Evolutionary conservation across 2,888 invertebrate genomes (phyloP), one percentile per base, ranked within the genome.

Genomic region (Pseudeuparius sepicola): DNA sequence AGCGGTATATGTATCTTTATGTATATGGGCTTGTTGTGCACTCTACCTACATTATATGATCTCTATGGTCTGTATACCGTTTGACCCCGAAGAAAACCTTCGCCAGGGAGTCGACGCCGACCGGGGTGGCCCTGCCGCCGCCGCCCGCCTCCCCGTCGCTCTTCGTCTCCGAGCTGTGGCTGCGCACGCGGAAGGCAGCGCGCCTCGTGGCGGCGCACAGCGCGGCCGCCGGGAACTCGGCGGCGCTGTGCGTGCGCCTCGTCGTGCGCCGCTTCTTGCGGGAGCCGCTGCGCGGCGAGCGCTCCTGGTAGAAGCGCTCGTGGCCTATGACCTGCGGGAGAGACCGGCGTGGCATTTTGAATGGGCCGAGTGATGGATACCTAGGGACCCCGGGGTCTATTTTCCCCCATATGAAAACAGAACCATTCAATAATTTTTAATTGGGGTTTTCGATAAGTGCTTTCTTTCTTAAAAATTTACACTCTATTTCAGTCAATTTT

Each of bases 261-360:
- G 70, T 70, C 17, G 65, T 66, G 25, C 66, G 68, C 55, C 71
- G 71, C 55, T 66, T 68, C 59, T 67, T 48, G 32, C 47, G 47
- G 10, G 47, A 49, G n/a, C 54, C 65, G 62, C 46, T 43, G 50
- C 67, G 63, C 10, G 65, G 59, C 2, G 73, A 67, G 1, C 80
- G 63, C 37, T 78, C 75, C 53, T 80, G 79, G 50, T 80, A 84
- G 56, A 84, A 86, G 48, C 83, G 67, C 52, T 86, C 86, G 51
- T 86, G 86, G 0, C 85, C 86, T 4, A 83, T 86, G 2, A 79
- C 75, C 51, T 76, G 74, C 14, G 67, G 70, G n/a, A n/a, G n/a
- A n/a, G n/a, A n/a, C n/a, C n/a, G n/a, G n/a, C n/a, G n/a, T n/a
- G n/a, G n/a, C n/a, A n/a, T n/a, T n/a, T n/a, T n/a, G n/a, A n/a